phyloP scores from a whole-genome alignment of 1,140 invertebrate species.

The Atta texana region DNA sequence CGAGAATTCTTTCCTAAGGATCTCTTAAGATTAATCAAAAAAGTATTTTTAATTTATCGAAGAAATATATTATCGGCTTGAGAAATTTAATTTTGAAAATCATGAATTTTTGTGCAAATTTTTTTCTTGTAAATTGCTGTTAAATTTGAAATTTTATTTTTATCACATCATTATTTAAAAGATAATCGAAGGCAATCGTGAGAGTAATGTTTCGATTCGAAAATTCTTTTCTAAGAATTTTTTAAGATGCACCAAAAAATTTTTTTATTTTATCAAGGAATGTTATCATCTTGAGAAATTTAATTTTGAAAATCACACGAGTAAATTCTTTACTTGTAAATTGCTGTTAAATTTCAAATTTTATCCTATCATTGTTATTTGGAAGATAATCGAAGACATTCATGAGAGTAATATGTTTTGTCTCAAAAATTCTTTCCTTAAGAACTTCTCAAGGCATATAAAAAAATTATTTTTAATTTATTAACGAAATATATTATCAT shows the following conservation, averaged over 20 bases:
- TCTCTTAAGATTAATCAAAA: neutral
- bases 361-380: neutral
- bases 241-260: neutral
- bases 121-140: neutral
- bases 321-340: neutral
- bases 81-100: neutral
- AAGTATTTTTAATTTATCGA: neutral
- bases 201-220: neutral
- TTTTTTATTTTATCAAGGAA: neutral
- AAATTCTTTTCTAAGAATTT: neutral
- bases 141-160: constrained; percentile 17
- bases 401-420: neutral
- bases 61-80: neutral
- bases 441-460: neutral
- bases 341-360: constrained; percentile 1
- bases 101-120: neutral
- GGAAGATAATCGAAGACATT: too few species aligned
- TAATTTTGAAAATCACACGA: constrained; percentile 2
- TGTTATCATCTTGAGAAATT: neutral
- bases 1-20: neutral
- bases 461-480: neutral
- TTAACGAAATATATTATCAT: neutral
- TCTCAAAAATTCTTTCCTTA: neutral
- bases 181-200: constrained; percentile 12
- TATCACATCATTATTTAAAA: neutral